Conservation (phyloP, 2,797 vertebrate genomes). For the Saxicola maurus region DNA sequence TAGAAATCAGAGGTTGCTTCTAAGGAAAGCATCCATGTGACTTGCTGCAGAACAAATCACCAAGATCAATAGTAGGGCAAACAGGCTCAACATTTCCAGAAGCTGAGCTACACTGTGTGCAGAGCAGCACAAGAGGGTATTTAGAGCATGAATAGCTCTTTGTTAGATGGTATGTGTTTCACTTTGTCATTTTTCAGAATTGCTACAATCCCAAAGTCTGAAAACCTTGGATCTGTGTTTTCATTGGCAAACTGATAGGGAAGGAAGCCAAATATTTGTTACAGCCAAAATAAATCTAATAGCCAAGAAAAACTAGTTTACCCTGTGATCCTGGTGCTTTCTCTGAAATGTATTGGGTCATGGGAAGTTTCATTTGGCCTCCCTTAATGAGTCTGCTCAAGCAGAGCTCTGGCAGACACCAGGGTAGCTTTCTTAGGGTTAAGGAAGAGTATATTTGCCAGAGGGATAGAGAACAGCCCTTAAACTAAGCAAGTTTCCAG, state of each 20-base stretch:
- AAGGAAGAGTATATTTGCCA: neutral
- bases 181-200: conserved; percentile 56
- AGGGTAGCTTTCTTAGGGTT: neutral
- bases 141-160: conserved; percentile 50
- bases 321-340: conserved; percentile 39
- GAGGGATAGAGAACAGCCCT: neutral
- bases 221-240: conserved; percentile 59
- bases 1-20: neutral
- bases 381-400: neutral
- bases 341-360: conserved; percentile 45
- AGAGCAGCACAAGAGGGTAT: conserved; percentile 8
- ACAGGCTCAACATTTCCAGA: neutral
- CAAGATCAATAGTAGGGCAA: neutral
- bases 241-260: conserved; percentile 57
- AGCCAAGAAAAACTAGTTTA: conserved; percentile 58
- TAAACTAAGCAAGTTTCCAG: neutral
- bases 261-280: conserved; percentile 61
- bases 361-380: conserved; percentile 48
- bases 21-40: neutral
- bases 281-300: conserved; percentile 38
- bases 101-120: neutral
- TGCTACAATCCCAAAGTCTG: conserved; percentile 12
- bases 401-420: neutral
- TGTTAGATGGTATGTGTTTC: conserved; percentile 48
- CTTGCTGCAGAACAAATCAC: neutral